A percentile compares a stretch with the other conserved stretches of the same genome.
These are phyloP conservation scores for Lepilemur ruficaudatus DNA, from an alignment of 2,797 vertebrate genomes.

Conservation along the genomic window DNA sequence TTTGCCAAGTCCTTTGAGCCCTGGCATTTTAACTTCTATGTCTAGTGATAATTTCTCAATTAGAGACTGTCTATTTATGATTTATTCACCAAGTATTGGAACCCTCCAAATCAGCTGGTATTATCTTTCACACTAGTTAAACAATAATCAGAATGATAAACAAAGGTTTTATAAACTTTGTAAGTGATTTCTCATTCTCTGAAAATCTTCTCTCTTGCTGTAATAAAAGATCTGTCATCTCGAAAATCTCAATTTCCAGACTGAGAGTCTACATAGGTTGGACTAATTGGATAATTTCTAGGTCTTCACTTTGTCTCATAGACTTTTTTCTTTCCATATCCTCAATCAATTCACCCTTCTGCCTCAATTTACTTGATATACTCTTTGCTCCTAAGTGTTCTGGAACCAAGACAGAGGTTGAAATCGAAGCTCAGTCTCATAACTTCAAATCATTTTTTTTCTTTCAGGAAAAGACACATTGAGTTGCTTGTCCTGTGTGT, in stretches of 20 bases:
- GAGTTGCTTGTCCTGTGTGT: conserved; percentile 89
- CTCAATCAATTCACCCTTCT: not conserved
- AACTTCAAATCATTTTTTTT: conserved; percentile 45
- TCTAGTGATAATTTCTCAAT: not conserved
- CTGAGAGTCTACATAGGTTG: not conserved
- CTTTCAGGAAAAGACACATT: conserved; percentile 84
- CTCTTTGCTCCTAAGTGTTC: not conserved
- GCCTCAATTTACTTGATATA: not conserved
- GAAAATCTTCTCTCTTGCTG: not conserved
- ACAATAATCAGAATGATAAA: not conserved
- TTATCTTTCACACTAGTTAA: not conserved
- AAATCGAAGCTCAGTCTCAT: conserved; percentile 7
- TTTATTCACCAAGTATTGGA: not conserved
- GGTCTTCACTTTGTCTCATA: not conserved
- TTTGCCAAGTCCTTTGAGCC: not conserved
- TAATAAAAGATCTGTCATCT: not conserved
- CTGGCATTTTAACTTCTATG: not conserved
- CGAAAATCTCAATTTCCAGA: not conserved
- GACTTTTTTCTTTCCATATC: not conserved
- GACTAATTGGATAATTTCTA: not conserved
- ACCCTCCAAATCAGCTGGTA: not conserved
- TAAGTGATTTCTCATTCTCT: not conserved
- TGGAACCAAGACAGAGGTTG: not conserved
- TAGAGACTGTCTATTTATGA: not conserved
- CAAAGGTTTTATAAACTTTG: not conserved